Evolutionary conservation across 2,797 vertebrate species (phyloP), one percentile per base, ranked within the genome.

Genomic region (Characodon lateralis): DNA sequence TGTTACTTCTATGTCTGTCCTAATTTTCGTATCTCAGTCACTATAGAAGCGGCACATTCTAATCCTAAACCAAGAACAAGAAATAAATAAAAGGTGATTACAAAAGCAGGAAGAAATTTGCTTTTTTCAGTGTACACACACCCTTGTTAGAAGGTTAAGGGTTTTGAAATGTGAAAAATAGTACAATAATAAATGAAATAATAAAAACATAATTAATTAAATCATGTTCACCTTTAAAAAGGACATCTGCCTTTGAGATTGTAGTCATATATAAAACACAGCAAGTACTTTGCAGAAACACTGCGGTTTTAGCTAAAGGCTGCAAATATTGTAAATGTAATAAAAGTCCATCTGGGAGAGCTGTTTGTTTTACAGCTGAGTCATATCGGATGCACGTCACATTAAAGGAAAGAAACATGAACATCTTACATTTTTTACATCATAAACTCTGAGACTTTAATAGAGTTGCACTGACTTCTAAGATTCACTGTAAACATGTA

Each of bases 401-500:
- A 61, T 18, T 3, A 51, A 18, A 51, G 12, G 9, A 50, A 14
- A 50, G 0, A 51, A 51, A 51, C 50, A 51, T 51, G 10, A 10
- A 48, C 46, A 48, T 10, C 12, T 48, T 48, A 12, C 46, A 48
- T 10, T 26, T 26, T 61, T 61, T 31, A 35, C 28, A 0, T 35
- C 14, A 35, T 28, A 31, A 28, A 59, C n/a, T 26, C 13, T 5
- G n/a, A 59, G 28, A 31, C 8, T 63, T 63, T 18, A 35, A 12
- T 7, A 18, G 16, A 28, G 6, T 63, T 35, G 6, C 16, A 35
- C 3, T 16, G 14, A 63, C 28, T 26, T 28, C 48, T 26, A 68
- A 73, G 35, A 73, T 55, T 13, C 9, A 28, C 31, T 56, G 39
- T 50, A 79, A 66, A 78, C 20, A 5, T 71, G 16, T 16, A 58